A percentile compares a stretch with the other conserved stretches of the same genome.
Conservation (phyloP, 1,140 invertebrate species). For the Ditylenchus dipsaci region DNA sequence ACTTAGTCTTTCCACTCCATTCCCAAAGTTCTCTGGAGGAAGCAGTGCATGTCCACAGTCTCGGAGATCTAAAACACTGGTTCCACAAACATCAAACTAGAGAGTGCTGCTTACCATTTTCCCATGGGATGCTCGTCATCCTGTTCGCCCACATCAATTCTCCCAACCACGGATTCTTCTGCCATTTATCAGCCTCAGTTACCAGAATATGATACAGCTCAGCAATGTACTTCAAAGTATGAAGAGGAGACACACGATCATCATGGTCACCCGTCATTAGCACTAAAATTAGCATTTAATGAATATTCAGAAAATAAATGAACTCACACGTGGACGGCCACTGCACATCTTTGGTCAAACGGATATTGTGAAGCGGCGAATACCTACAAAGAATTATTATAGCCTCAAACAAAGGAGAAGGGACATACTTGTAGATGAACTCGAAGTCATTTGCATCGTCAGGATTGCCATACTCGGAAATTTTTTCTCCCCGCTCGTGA, state of each 20-base stretch:
- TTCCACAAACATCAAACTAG: conserved; percentile 4
- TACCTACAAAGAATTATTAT: conserved; percentile 60
- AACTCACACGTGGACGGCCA: conserved; percentile 73
- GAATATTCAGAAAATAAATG: no score
- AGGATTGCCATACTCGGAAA: conserved; percentile 86
- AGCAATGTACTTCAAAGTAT: conserved; percentile 90
- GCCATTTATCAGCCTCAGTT: conserved; percentile 65
- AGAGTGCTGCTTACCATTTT: conserved; percentile 66
- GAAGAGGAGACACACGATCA: conserved; percentile 87
- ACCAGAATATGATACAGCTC: conserved; percentile 76
- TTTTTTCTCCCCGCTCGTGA: conserved; percentile 93
- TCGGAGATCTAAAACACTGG: conserved; percentile 40
- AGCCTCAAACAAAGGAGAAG: conserved; percentile 5
- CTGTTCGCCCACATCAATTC: conserved; percentile 88
- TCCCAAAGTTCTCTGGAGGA: conserved; percentile 41
- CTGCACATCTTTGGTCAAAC: conserved; percentile 62
- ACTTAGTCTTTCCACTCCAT: conserved; percentile 30
- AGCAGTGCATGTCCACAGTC: conserved; percentile 48
- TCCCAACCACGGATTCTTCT: conserved; percentile 83
- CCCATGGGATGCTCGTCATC: conserved; percentile 88
- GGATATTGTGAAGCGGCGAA: conserved; percentile 90
- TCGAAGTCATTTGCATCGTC: conserved; percentile 82
- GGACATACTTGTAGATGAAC: conserved; percentile 72
- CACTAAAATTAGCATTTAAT: conserved; percentile 58
- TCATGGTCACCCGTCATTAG: conserved; percentile 90